Conservation (phyloP, 1,140 invertebrate species). For the Trachymyrmex cornetzi region DNA sequence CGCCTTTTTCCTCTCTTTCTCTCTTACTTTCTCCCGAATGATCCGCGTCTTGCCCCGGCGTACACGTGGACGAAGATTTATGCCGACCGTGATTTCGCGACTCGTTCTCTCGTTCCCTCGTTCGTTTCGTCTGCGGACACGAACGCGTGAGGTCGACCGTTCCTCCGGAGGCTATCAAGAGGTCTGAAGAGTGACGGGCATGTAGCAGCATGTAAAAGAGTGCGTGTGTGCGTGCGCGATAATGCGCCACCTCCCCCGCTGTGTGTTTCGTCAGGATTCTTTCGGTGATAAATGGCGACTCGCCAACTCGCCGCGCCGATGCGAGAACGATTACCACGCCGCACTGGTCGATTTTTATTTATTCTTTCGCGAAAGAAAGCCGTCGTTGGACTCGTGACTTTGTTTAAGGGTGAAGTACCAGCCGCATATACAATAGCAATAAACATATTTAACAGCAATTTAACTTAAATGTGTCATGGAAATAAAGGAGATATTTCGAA, state of each 20-base stretch:
- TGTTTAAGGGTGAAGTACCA: background rate
- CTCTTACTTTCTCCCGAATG: slow-evolving; percentile 17
- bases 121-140: slow-evolving; percentile 42
- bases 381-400: background rate
- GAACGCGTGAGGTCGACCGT: slow-evolving; percentile 37
- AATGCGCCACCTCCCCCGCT: slow-evolving; percentile 58
- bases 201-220: background rate
- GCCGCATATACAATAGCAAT: background rate
- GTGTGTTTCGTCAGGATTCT: slow-evolving; percentile 53
- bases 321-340: slow-evolving; percentile 47
- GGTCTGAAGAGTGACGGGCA: slow-evolving; percentile 37
- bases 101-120: slow-evolving; percentile 23
- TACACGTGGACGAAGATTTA: slow-evolving; percentile 64
- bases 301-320: slow-evolving; percentile 25
- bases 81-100: slow-evolving; percentile 47
- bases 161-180: slow-evolving; percentile 45
- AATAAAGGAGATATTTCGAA: background rate
- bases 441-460: background rate
- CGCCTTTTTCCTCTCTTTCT: background rate
- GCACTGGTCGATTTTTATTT: slow-evolving; percentile 34
- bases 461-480: background rate
- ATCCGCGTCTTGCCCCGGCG: slow-evolving; percentile 3
- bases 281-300: slow-evolving; percentile 60
- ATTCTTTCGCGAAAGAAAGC: background rate
- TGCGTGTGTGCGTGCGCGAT: slow-evolving; percentile 20